These are phyloP conservation scores for Athene noctua DNA, from an alignment of 2,113 vertebrate genomes.

Conservation along the genomic window DNA sequence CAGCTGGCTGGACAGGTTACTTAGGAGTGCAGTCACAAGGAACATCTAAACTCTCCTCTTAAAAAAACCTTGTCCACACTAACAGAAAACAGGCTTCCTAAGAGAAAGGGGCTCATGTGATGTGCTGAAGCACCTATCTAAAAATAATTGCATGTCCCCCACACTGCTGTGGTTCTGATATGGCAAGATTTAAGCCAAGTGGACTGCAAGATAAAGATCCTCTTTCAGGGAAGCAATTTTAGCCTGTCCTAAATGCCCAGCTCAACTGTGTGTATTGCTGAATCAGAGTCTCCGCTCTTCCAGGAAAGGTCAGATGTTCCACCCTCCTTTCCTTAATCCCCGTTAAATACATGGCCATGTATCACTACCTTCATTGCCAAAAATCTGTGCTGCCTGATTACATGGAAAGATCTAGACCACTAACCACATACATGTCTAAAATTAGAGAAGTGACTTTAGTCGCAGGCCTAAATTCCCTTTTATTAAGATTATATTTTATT, in stretches of 20 bases:
- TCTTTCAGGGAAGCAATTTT: neutral
- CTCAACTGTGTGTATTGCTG: neutral
- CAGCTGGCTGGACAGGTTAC: neutral
- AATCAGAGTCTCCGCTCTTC: neutral
- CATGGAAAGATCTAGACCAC: neutral
- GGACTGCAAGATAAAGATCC: neutral
- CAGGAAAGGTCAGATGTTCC: neutral
- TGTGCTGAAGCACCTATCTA: neutral
- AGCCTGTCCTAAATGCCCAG: neutral
- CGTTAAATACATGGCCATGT: fast-evolving
- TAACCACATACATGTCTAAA: neutral
- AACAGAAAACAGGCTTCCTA: neutral
- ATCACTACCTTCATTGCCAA: neutral
- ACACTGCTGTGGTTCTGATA: fast-evolving
- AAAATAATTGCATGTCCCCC: neutral
- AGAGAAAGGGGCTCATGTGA: neutral
- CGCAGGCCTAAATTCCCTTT: neutral
- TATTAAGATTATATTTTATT: neutral
- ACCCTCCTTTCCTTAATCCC: neutral
- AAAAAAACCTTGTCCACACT: neutral
- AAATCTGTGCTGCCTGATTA: neutral
- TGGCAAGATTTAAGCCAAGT: neutral
- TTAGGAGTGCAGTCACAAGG: neutral
- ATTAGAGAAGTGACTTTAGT: neutral
- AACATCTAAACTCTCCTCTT: neutral